These are phyloP conservation scores for Zeugodacus cucurbitae DNA, from an alignment of 1,140 invertebrate genomes.

Conservation along the genomic window DNA sequence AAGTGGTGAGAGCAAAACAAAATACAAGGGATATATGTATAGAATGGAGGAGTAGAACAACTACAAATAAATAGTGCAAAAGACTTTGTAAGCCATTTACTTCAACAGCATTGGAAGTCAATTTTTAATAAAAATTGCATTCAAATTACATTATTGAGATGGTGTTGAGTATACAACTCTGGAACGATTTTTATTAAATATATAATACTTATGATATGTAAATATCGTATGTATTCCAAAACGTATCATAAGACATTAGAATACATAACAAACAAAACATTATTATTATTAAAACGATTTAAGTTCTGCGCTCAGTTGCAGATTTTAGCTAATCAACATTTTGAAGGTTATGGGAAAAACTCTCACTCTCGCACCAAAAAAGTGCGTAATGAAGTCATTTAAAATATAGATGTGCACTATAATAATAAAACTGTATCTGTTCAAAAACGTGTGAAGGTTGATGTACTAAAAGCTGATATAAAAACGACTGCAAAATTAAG, in stretches of 20 bases:
- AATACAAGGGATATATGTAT: neutral
- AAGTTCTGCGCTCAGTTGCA: too few species aligned
- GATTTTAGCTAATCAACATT: neutral
- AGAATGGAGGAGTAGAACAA: neutral
- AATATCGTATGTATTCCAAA: too few species aligned
- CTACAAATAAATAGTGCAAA: neutral
- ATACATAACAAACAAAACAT: too few species aligned
- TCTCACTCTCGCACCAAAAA: neutral
- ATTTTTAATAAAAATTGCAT: too few species aligned
- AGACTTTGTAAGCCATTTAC: neutral
- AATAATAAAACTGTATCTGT: neutral
- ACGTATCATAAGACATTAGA: too few species aligned
- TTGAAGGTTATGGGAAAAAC: neutral
- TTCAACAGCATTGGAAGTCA: too few species aligned
- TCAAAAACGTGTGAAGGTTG: neutral
- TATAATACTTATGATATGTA: too few species aligned
- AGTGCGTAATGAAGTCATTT: neutral
- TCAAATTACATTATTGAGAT: too few species aligned
- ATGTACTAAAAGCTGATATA: neutral
- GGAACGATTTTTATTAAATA: too few species aligned
- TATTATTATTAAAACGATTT: too few species aligned
- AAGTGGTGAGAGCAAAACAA: neutral
- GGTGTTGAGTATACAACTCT: too few species aligned
- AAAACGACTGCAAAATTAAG: neutral
- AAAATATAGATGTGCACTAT: neutral